phyloP scores from a whole-genome alignment of 2,797 vertebrate species.

The Dipus sagitta region DNA sequence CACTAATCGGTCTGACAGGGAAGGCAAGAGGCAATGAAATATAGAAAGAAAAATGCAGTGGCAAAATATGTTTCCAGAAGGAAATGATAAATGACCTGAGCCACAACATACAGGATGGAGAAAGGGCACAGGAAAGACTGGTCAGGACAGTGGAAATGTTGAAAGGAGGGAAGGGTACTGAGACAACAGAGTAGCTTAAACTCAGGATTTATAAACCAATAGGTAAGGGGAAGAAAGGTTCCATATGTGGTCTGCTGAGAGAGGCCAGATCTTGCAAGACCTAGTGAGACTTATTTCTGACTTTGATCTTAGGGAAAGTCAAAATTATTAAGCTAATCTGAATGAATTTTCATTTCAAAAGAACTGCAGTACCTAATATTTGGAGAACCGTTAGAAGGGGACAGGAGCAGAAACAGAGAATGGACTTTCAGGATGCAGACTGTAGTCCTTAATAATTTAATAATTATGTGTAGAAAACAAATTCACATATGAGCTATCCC shows the following conservation, averaged over 20 bases:
- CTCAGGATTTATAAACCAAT: neutral
- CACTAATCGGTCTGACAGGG: neutral
- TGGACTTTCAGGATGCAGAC: neutral
- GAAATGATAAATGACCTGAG: neutral
- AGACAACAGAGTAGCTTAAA: neutral
- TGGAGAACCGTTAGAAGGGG: neutral
- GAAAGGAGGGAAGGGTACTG: neutral
- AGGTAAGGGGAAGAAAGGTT: neutral
- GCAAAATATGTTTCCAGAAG: neutral
- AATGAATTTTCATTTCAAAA: constrained; percentile 7
- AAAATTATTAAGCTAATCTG: neutral
- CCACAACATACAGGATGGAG: neutral
- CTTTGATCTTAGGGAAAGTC: neutral
- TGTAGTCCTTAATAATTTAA: neutral
- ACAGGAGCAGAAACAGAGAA: neutral
- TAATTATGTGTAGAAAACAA: neutral
- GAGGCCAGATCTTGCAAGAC: neutral
- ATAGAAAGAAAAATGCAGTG: neutral
- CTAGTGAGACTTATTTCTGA: neutral
- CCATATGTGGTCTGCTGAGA: neutral
- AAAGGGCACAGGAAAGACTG: neutral
- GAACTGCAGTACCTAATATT: neutral
- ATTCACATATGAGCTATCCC: neutral
- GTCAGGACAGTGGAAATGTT: neutral
- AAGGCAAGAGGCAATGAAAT: neutral